Evolutionary conservation across 1,140 invertebrate species (phyloP), one percentile per base, ranked within the genome.

Genomic region (Oryzaephilus surinamensis): DNA sequence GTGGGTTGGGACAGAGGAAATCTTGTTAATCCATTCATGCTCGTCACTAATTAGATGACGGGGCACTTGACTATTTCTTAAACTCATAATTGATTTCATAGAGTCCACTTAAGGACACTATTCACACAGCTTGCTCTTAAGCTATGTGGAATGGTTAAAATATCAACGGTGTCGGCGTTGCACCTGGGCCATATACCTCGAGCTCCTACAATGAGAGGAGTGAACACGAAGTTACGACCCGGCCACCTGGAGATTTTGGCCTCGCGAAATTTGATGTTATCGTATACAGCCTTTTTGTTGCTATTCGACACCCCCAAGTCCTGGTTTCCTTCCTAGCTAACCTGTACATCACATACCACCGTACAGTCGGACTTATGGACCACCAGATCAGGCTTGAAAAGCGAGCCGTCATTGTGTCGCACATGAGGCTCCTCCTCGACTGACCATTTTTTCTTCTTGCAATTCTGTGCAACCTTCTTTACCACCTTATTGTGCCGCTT

Each of bases 1-100:
- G 72, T 75, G 73, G 54, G 57, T 61, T 63, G 60, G 33, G 33
- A 35, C 33, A 34, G n/a, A n/a, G n/a, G n/a, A n/a, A n/a, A n/a
- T n/a, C n/a, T n/a, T n/a, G n/a, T n/a, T n/a, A n/a, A n/a, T n/a
- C n/a, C n/a, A n/a, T n/a, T n/a, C n/a, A n/a, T n/a, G n/a, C n/a
- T n/a, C n/a, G n/a, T n/a, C n/a, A n/a, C n/a, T n/a, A n/a, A n/a
- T n/a, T n/a, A n/a, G n/a, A n/a, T n/a, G n/a, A n/a, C n/a, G n/a
- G n/a, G n/a, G n/a, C n/a, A n/a, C n/a, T n/a, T n/a, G n/a, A n/a
- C n/a, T n/a, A n/a, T n/a, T n/a, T n/a, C n/a, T n/a, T n/a, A n/a
- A n/a, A n/a, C n/a, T n/a, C n/a, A n/a, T n/a, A n/a, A n/a, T n/a
- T n/a, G n/a, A n/a, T n/a, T n/a, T n/a, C n/a, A n/a, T n/a, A n/a